Evolutionary conservation across 2,113 vertebrate species (phyloP), one percentile per base, ranked within the genome.

Genomic region (Mionectes macconnelli): DNA sequence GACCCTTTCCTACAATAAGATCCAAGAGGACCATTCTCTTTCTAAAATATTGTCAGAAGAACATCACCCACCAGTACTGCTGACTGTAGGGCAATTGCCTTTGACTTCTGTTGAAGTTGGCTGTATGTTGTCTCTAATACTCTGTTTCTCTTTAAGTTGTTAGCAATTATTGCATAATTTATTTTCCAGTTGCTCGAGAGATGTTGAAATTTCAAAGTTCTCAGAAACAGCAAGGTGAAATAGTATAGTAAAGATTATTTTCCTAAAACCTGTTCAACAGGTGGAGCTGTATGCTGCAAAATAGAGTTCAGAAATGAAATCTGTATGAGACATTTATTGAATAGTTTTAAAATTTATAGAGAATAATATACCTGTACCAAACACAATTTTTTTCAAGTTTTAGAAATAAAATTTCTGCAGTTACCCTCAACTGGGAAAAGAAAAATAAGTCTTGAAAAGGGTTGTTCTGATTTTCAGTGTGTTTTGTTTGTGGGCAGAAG

Each of bases 201-300:
- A 94, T 69, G 42, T 95, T 76, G 64, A 80, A 73, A 73, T 80
- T 55, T 67, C 3, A 2, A 84, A 47, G 31, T 72, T 86, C 57
- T 69, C 57, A 89, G 67, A 87, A 79, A n/a, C 8, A 69, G 44
- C 37, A 59, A 70, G 11, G 64, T 52, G 56, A 59, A 68, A 19
- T 67, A 53, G 31, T 55, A 60, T 49, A 78, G 64, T 20, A 73
- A 63, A 75, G 59, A 64, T 55, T 83, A 87, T 80, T 56, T 94
- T 90, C 88, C 84, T 70, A 73, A 84, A 84, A 84, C 87, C 63
- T 84, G 47, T 84, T 93, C 78, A 89, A 94, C 89, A 94, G 96
- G 94, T 90, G 84, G 94, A 86, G 70, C 94, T 86, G n/a, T 94
- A 42, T 56, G 42, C 92, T 70, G 62, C 57, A 85, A 91, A 87